Evolutionary conservation across 53 echinoderm and acorn worm genomes (phyloP), one percentile per base, ranked within the genome.

Genomic region (Paelopatides confundens): DNA sequence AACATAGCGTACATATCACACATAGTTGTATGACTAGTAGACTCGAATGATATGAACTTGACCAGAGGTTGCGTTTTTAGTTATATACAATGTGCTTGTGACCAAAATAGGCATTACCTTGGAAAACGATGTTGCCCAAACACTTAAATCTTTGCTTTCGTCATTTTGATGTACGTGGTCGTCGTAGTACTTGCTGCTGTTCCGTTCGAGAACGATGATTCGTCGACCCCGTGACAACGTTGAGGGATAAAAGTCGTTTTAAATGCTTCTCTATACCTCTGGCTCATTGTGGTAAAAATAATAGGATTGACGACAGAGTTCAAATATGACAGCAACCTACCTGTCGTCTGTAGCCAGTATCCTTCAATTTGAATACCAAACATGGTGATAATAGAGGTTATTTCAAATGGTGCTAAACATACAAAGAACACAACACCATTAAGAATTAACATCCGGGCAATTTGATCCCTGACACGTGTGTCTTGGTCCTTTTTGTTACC

Each of bases 361-460:
- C 62, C 37, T 10, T 86, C 29, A 26, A 85, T 35, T 26, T 66
- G 47, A 28, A 31, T 62, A 7, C 30, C 38, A 64, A 93, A 89
- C 31, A 91, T 54, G 18, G 64, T 21, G 27, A 85, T 35, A 5
- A 96, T 93, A 3, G 96, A 94, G 18, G 78, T 46, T 62, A 88
- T 69, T 77, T 96, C 93, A 52, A 94, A 94, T 3, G 94, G 94
- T 13, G 93, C 90, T 46, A 94, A 52, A 27, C 88, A 83, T 0
- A 89, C 74, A 63, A 96, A 96, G 85, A 94, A 96, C 2, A 93
- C 81, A 0, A 89, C 89, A n/a, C 96, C 94, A 31, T 94, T 96
- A 43, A 94, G 76, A 58, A 96, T 89, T 13, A 96, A 82, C 96
- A 96, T 96, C 13, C 86, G 76, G 12, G 94, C 88, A 32, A 96